Conservation (phyloP, 2,113 vertebrate species). For the Irena cyanogastra region DNA sequence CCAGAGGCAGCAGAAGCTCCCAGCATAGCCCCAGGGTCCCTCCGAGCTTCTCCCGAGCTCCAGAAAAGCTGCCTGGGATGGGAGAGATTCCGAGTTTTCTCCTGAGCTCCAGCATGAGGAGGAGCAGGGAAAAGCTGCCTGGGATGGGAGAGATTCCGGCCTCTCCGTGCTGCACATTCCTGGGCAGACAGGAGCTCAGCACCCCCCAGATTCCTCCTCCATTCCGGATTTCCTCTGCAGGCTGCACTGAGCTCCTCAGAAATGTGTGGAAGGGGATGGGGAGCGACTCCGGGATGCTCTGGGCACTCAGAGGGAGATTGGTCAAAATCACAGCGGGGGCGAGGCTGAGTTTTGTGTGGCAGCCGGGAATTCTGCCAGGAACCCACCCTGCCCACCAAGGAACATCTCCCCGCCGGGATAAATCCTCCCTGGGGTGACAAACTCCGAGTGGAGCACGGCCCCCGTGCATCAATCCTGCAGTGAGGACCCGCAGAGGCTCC, state of each 20-base stretch:
- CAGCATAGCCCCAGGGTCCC: background rate
- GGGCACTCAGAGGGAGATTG: background rate
- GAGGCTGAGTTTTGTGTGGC: background rate
- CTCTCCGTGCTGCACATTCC: background rate
- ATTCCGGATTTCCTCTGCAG: accelerated
- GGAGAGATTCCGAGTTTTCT: background rate
- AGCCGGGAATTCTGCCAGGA: background rate
- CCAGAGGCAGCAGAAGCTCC: background rate
- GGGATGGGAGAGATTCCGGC: background rate
- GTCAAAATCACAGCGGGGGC: accelerated
- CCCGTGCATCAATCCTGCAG: background rate
- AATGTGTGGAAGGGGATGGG: accelerated
- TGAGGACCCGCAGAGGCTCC: accelerated
- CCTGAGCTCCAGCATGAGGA: background rate
- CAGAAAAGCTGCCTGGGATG: background rate
- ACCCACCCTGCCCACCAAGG: background rate
- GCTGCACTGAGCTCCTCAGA: accelerated
- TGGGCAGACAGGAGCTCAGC: background rate
- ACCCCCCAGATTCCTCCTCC: background rate
- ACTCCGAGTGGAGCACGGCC: background rate
- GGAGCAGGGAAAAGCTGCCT: background rate
- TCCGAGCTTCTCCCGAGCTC: background rate
- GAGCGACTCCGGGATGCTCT: background rate
- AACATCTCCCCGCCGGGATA: accelerated
- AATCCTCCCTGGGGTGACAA: background rate